A percentile compares a stretch with the other conserved stretches of the same genome.
Evolutionary conservation across 1,140 invertebrate genomes (phyloP).

Genomic region (Odontomachus brunneus): DNA sequence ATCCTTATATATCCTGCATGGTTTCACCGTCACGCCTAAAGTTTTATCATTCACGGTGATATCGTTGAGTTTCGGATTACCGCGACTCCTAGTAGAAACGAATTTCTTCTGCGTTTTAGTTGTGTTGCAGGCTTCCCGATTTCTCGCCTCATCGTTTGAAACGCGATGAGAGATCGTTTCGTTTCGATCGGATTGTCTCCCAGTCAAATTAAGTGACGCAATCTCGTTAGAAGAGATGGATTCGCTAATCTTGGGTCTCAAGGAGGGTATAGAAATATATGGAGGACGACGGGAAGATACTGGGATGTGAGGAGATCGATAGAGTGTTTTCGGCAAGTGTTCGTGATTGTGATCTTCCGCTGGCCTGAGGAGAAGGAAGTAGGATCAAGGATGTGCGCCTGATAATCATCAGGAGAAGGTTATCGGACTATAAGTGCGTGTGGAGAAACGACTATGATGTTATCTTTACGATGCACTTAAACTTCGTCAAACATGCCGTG

Average conservation of each 20-base stretch:
- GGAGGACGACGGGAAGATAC: constrained; percentile 28
- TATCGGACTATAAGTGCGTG: constrained; percentile 32
- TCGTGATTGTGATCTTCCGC: constrained; percentile 64
- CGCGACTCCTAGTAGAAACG: constrained; percentile 65
- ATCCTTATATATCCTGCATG: constrained; percentile 57
- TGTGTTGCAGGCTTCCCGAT: not conserved
- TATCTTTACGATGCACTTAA: not conserved
- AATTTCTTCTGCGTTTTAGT: constrained; percentile 58
- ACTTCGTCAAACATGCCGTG: not conserved
- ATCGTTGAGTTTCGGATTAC: constrained; percentile 78
- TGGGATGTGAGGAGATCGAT: constrained; percentile 29
- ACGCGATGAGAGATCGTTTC: not conserved
- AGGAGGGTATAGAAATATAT: constrained; percentile 38
- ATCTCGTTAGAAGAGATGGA: not conserved
- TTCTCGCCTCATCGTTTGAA: constrained; percentile 22
- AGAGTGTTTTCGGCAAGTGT: constrained; percentile 35
- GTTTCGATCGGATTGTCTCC: not conserved
- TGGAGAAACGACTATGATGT: not conserved
- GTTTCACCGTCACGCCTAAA: constrained; percentile 77
- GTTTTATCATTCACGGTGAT: constrained; percentile 75
- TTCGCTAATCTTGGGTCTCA: constrained; percentile 31
- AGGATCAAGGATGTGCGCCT: constrained; percentile 71
- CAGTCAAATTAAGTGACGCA: not conserved
- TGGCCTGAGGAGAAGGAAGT: constrained; percentile 76
- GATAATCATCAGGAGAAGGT: constrained; percentile 74